phyloP scores from a whole-genome alignment of 2,888 invertebrate species.

The Drosophila aldrichi region DNA sequence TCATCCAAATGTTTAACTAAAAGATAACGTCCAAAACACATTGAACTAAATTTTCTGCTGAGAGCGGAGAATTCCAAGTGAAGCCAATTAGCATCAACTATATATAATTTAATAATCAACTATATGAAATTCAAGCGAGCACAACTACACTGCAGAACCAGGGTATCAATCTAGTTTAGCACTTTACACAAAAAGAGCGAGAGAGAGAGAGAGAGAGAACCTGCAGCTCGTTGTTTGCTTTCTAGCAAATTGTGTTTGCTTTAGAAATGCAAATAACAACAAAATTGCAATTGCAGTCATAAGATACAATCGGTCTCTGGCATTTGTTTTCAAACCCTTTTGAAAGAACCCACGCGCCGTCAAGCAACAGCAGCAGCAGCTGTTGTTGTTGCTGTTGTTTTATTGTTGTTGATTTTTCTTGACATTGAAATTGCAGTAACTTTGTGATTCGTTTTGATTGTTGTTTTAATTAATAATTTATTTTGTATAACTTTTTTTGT shows the following conservation, averaged over 20 bases:
- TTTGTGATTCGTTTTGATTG: slow-evolving; percentile 43
- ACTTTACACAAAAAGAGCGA: not conserved
- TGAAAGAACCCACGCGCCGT: slow-evolving; percentile 61
- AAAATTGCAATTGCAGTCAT: slow-evolving; percentile 24
- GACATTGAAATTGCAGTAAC: slow-evolving; percentile 55
- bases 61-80: not conserved
- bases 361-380: slow-evolving; percentile 8
- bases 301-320: slow-evolving; percentile 61
- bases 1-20: not conserved
- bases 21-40: not conserved
- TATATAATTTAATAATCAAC: not conserved
- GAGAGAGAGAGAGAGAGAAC: not conserved
- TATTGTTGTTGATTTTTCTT: slow-evolving; percentile 48
- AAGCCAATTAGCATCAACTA: not conserved
- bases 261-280: slow-evolving; percentile 41
- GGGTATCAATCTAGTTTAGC: slow-evolving; percentile 24
- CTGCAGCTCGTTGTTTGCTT: slow-evolving; percentile 7
- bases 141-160: no score
- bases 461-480: not conserved
- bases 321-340: slow-evolving; percentile 54
- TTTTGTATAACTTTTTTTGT: slow-evolving; percentile 20
- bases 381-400: not conserved
- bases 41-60: not conserved
- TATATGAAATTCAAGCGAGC: not conserved
- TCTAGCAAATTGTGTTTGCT: slow-evolving; percentile 27